phyloP scores from a whole-genome alignment of 2,113 vertebrate species.

The Tetrao urogallus region DNA sequence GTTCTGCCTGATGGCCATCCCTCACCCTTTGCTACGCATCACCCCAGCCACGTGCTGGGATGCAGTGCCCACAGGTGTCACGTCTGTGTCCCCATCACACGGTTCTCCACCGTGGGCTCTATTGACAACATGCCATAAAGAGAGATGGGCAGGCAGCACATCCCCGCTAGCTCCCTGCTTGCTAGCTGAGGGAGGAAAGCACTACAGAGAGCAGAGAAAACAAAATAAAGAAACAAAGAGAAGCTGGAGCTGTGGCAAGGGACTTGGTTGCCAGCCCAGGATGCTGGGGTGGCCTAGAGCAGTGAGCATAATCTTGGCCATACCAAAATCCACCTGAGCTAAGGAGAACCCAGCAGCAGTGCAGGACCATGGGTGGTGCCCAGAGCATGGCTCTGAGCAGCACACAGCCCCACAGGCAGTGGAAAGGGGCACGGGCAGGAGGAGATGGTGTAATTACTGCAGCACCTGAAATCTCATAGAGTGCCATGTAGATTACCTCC shows the following conservation, averaged over 20 bases:
- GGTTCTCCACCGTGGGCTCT: background rate
- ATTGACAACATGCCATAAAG: background rate
- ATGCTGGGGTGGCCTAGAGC: background rate
- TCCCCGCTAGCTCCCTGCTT: background rate
- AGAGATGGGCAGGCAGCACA: background rate
- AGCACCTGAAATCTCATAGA: slow-evolving; percentile 64
- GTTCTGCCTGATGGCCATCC: background rate
- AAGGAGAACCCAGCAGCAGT: background rate
- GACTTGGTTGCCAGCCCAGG: background rate
- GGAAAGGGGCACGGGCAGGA: background rate
- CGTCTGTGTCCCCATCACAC: accelerated
- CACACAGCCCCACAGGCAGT: too few relatives aligned
- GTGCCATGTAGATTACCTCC: slow-evolving; percentile 63
- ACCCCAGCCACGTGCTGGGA: too few relatives aligned
- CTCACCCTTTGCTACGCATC: background rate
- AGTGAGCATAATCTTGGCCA: background rate
- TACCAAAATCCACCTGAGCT: background rate
- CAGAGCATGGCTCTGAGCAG: accelerated
- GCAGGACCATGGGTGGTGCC: accelerated
- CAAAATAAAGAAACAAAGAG: background rate
- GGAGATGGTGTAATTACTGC: slow-evolving; percentile 45
- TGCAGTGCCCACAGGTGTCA: accelerated
- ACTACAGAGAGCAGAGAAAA: background rate
- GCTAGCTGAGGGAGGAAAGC: background rate
- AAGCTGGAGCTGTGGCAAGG: background rate